Evolutionary conservation across 2,113 vertebrate genomes (phyloP).

Genomic region (Hystrix cristata): DNA sequence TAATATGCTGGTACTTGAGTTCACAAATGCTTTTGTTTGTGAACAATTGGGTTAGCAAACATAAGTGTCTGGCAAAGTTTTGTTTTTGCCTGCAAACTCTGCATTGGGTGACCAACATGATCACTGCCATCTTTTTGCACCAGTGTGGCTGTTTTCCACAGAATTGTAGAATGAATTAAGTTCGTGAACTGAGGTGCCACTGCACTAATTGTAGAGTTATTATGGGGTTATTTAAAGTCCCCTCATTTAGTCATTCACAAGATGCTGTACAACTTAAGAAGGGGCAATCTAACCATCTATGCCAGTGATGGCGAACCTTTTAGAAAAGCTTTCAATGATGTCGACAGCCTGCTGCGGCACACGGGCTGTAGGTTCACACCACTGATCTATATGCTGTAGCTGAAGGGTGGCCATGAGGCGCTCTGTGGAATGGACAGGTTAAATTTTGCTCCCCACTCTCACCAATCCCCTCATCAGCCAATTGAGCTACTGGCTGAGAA

Average conservation of each 20-base stretch:
- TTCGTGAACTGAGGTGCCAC: too few relatives aligned
- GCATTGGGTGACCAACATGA: background rate
- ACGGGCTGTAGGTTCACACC: background rate
- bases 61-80: background rate
- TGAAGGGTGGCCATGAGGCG: background rate
- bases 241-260: background rate
- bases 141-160: background rate
- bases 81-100: background rate
- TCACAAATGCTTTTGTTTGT: background rate
- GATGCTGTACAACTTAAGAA: background rate
- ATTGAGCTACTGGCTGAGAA: background rate
- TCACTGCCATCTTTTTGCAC: background rate
- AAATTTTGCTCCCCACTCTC: background rate
- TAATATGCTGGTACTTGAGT: background rate
- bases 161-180: background rate
- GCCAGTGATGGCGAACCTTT: background rate
- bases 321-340: background rate
- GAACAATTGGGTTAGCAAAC: background rate
- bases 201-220: background rate
- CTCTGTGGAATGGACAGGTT: background rate
- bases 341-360: background rate
- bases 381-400: background rate
- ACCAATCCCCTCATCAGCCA: background rate
- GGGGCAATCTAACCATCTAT: background rate
- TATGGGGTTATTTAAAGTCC: background rate